These are phyloP conservation scores for Falcunculus frontatus DNA, from an alignment of 2,113 vertebrate species.

Conservation along the genomic window DNA sequence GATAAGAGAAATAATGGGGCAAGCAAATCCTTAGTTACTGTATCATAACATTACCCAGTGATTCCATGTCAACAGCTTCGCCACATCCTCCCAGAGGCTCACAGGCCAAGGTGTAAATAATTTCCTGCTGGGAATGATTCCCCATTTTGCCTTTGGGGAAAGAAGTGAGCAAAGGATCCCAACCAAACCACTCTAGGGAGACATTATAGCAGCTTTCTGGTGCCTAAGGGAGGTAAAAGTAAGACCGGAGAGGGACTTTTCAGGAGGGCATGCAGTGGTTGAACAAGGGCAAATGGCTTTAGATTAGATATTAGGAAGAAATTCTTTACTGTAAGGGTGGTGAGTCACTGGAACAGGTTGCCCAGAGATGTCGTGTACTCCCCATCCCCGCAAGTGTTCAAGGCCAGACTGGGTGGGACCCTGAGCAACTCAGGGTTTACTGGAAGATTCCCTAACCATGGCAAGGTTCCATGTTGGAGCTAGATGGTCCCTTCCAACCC, in stretches of 20 bases:
- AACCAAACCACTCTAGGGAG: not conserved
- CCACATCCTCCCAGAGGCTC: not conserved
- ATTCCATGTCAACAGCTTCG: not conserved
- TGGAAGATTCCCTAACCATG: not conserved
- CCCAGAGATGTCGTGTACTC: not conserved
- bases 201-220: not conserved
- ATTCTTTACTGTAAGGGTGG: not conserved
- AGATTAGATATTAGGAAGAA: not conserved
- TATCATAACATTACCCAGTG: not conserved
- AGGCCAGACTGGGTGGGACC: not conserved
- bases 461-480: not conserved
- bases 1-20: not conserved
- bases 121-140: not conserved
- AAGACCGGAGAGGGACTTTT: not conserved
- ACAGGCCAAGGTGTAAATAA: not conserved
- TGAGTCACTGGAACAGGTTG: not conserved
- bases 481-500: not conserved
- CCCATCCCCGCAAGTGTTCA: not conserved
- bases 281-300: not conserved
- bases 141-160: not conserved
- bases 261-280: not conserved
- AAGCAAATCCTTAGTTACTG: not conserved
- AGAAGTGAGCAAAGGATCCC: not conserved
- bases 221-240: not conserved
- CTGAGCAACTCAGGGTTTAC: not conserved